A percentile compares a stretch with the other conserved stretches of the same genome.
phyloP scores from a whole-genome alignment of 2,113 vertebrate genomes.

The Paracanthobrama guichenoti region DNA sequence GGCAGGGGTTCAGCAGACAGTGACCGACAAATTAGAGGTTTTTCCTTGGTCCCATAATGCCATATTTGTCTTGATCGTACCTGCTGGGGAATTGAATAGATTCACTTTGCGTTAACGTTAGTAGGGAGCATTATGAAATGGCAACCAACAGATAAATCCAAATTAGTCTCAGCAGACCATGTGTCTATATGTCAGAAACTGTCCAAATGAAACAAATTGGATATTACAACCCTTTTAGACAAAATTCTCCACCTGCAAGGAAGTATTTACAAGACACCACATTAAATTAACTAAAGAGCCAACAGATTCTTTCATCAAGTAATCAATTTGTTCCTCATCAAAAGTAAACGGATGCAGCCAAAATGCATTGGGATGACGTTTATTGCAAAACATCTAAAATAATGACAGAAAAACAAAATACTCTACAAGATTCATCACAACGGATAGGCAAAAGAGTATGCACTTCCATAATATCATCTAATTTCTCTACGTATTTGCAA shows the following conservation, averaged over 20 bases:
- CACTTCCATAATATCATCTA: neutral
- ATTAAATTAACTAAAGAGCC: conserved; percentile 52
- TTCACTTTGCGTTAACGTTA: conserved; percentile 32
- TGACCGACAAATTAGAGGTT: conserved; percentile 45
- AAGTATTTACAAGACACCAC: conserved; percentile 1
- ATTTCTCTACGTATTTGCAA: neutral
- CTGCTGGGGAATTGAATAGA: conserved; percentile 31
- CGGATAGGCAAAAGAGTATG: neutral
- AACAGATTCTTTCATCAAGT: conserved; percentile 56
- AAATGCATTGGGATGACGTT: neutral
- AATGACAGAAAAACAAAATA: conserved; percentile 36
- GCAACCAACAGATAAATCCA: conserved; percentile 36
- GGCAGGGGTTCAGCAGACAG: conserved; percentile 45
- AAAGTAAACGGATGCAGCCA: conserved; percentile 42
- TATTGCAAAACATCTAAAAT: neutral
- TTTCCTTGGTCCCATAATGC: conserved; percentile 22
- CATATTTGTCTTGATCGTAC: conserved; percentile 39
- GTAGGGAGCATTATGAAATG: conserved; percentile 9
- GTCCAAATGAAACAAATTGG: neutral
- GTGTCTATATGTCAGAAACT: neutral
- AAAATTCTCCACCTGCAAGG: neutral
- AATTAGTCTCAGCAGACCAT: conserved; percentile 5
- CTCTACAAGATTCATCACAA: neutral
- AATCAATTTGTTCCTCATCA: conserved; percentile 12
- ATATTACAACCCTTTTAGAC: conserved; percentile 13